Conservation (phyloP, 1,140 invertebrate species). For the Pseudachorutes palmiensis region DNA sequence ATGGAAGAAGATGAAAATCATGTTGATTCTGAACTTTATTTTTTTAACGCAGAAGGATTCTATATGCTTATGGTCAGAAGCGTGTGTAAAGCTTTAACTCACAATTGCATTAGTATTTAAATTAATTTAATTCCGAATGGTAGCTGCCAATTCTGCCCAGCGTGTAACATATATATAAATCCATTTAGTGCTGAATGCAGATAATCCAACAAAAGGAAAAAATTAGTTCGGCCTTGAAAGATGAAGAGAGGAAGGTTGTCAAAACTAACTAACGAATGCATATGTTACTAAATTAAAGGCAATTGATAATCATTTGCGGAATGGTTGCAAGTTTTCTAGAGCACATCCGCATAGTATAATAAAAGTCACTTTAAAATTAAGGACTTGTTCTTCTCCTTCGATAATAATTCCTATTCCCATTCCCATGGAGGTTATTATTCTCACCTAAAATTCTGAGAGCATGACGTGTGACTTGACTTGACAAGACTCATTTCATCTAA, state of each 20-base stretch:
- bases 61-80: no score
- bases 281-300: not conserved
- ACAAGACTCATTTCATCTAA: not conserved
- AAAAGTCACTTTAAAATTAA: not conserved
- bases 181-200: slow-evolving; percentile 20
- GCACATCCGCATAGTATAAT: not conserved
- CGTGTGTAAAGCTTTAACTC: no score
- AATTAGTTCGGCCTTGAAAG: not conserved
- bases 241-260: not conserved
- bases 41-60: no score
- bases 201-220: not conserved
- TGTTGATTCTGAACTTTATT: no score
- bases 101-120: no score
- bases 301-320: not conserved
- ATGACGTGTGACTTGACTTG: not conserved
- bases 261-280: not conserved
- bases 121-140: no score
- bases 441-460: not conserved
- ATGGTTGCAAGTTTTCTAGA: not conserved
- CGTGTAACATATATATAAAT: no score
- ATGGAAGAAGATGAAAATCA: no score
- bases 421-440: not conserved
- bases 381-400: not conserved
- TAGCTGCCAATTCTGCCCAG: no score
- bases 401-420: not conserved